Evolutionary conservation across 2,888 invertebrate genomes (phyloP), one percentile per base, ranked within the genome.

Genomic region (Lochmaea capreae): DNA sequence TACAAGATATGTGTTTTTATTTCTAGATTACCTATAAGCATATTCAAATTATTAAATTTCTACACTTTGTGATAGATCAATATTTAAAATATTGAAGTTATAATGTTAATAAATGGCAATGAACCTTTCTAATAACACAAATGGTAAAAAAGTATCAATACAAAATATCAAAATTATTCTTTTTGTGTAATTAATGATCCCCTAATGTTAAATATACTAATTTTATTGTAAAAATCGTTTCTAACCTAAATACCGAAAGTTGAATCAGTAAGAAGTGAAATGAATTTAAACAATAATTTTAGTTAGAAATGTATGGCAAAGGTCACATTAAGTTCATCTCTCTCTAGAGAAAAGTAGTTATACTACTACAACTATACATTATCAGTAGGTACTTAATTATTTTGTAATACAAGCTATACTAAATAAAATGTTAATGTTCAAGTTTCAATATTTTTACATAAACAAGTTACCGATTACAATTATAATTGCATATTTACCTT

Each of bases 241-340:
- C 3, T 14, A 46, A 11, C 46, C 46, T 46, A 46, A 46, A 46
- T 46, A 46, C 14, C n/a, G 14, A 46, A 46, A 14, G 1, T 46
- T 12, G 11, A 46, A 46, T 12, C 46, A 46, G 33, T 39, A 46
- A 14, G 46, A 46, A 46, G 12, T 52, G 4, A 52, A n/a, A 52
- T n/a, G 8, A 52, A 16, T n/a, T 52, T 52, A 52, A 52, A 52
- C 52, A 52, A n/a, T 52, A 8, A 52, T 52, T 52, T 52, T 16
- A n/a, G 52, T n/a, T n/a, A 52, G n/a, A 52, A 52, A 52, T 52
- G 4, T 52, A n/a, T 52, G n/a, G 52, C 52, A 52, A 52, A 52
- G 52, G 52, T 52, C 52, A 52, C 52, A 52, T n/a, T 52, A 8
- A n/a, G n/a, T n/a, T 52, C n/a, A 52, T 52, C n/a, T 52, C n/a